Percentiles rank a stretch among this genome's conserved stretches.
Evolutionary conservation across 2,113 vertebrate genomes (phyloP).

Genomic region (Dissostichus mawsoni): DNA sequence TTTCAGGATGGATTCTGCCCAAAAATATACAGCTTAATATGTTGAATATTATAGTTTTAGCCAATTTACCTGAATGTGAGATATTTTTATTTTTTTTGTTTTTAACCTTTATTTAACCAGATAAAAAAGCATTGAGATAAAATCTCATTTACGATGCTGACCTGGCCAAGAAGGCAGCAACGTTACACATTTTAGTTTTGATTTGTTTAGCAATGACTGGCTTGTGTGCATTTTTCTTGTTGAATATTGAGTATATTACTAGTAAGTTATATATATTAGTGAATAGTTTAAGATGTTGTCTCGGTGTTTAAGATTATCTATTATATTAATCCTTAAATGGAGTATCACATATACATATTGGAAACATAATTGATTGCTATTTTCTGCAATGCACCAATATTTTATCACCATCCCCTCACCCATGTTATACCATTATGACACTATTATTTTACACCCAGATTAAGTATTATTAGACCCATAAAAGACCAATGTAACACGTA

Average conservation of each 20-base stretch:
- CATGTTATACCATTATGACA: too few relatives aligned
- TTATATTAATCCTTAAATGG: too few relatives aligned
- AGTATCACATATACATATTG: too few relatives aligned
- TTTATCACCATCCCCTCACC: background rate
- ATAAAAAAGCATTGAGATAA: too few relatives aligned
- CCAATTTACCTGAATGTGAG: conserved; percentile 1
- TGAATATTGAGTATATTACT: background rate
- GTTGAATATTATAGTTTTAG: background rate
- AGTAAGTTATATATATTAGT: background rate
- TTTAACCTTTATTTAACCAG: too few relatives aligned
- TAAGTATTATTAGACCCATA: too few relatives aligned
- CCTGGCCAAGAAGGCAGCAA: too few relatives aligned
- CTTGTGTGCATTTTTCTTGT: background rate
- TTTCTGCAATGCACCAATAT: background rate
- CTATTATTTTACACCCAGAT: too few relatives aligned
- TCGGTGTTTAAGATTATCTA: background rate
- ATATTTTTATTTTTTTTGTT: too few relatives aligned
- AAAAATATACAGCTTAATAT: background rate
- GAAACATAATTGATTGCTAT: too few relatives aligned
- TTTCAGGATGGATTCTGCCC: background rate
- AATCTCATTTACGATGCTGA: too few relatives aligned
- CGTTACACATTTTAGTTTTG: background rate
- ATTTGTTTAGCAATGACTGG: background rate
- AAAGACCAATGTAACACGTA: too few relatives aligned
- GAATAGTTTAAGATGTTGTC: background rate